These are phyloP conservation scores for Phaetusa simplex DNA, from an alignment of 2,113 vertebrate species.

Conservation along the genomic window DNA sequence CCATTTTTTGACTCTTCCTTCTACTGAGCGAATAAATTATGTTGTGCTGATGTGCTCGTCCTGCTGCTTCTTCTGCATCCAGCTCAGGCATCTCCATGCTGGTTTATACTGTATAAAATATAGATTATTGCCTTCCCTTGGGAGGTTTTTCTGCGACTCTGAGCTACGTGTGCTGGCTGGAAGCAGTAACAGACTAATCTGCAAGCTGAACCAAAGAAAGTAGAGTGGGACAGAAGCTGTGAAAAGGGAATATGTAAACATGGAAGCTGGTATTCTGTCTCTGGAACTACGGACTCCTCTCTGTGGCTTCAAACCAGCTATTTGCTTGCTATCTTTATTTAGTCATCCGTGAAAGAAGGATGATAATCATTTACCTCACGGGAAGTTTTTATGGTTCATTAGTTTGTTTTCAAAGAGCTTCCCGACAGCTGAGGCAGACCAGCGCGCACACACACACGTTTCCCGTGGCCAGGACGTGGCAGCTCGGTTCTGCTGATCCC, in stretches of 20 bases:
- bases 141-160: neutral
- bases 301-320: neutral
- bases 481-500: neutral
- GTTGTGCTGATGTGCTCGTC: neutral
- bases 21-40: neutral
- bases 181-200: neutral
- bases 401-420: conserved; percentile 12
- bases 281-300: neutral
- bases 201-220: neutral
- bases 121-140: neutral
- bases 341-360: neutral
- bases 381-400: neutral
- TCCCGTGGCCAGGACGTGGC: neutral
- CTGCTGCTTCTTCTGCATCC: neutral
- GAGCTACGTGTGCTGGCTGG: neutral
- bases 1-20: neutral
- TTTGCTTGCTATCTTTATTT: conserved; percentile 15
- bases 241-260: neutral
- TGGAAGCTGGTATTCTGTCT: neutral
- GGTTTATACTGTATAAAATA: neutral
- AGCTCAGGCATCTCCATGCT: neutral
- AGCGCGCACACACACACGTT: neutral
- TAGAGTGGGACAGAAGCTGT: neutral
- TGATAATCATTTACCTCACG: conserved; percentile 7
- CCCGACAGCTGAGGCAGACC: neutral